These are phyloP conservation scores for Cyphomyrus discorhynchus DNA, from an alignment of 2,113 vertebrate species.

Conservation along the genomic window DNA sequence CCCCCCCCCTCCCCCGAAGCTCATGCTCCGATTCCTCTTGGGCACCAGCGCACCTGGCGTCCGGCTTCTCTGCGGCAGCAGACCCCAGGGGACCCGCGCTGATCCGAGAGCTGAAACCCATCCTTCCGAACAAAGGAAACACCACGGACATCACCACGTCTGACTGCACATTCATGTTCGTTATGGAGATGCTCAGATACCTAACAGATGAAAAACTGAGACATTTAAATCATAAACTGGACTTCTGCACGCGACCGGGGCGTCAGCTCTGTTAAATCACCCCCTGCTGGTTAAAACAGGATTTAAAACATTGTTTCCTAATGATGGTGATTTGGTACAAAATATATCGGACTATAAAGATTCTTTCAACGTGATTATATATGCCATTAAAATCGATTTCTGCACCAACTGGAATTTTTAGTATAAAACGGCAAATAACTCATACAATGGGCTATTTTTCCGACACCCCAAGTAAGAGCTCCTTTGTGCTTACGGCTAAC, in stretches of 20 bases:
- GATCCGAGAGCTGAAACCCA: neutral
- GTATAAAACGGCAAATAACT: neutral
- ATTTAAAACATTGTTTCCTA: neutral
- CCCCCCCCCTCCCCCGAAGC: neutral
- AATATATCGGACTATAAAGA: neutral
- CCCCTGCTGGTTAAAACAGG: neutral
- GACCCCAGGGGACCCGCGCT: neutral
- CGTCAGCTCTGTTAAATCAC: neutral
- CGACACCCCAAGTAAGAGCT: constrained; percentile 19
- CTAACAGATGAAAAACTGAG: neutral
- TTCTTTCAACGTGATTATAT: neutral
- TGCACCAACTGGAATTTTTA: neutral
- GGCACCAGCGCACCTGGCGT: neutral
- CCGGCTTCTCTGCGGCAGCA: neutral
- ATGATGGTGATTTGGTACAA: neutral
- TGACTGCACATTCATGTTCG: neutral
- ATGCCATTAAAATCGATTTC: neutral
- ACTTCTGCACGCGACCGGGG: neutral
- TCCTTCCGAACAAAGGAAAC: neutral
- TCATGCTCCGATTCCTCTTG: neutral
- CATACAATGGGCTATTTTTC: neutral
- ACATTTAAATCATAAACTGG: neutral
- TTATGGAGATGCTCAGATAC: neutral
- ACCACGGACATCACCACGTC: neutral
- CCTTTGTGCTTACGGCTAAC: constrained; percentile 45